phyloP scores from a whole-genome alignment of 2,888 invertebrate species.

The Acleris sparsana region DNA sequence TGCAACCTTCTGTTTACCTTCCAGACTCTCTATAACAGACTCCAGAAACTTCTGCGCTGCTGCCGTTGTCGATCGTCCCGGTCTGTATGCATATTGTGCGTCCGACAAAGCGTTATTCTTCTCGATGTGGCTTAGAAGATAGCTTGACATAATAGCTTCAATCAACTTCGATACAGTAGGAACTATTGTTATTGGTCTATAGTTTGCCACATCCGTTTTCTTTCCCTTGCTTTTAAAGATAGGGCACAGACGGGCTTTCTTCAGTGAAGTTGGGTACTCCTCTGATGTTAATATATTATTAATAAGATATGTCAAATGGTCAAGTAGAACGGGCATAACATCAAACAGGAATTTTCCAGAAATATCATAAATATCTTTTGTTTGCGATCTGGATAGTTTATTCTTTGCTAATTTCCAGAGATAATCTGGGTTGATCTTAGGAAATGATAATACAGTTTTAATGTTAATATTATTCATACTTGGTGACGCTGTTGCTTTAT shows the following conservation, averaged over 20 bases:
- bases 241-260: too few species aligned
- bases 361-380: conserved; percentile 2
- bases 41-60: too few species aligned
- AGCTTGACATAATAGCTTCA: background rate
- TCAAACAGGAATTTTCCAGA: background rate
- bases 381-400: background rate
- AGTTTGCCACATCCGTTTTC: background rate
- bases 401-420: conserved; percentile 1
- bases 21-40: too few species aligned
- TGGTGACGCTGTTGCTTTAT: background rate
- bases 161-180: background rate
- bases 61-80: too few species aligned
- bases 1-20: background rate
- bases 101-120: background rate
- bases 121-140: background rate
- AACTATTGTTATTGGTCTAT: conserved; percentile 8
- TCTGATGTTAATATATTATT: background rate
- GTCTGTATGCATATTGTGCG: too few species aligned
- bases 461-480: background rate
- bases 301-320: background rate
- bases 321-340: background rate
- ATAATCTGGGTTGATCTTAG: background rate
- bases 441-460: background rate
- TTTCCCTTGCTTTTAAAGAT: conserved; percentile 9
- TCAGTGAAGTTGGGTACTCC: background rate